Evolutionary conservation across 2,113 vertebrate species (phyloP).

Genomic region (Jaculus jaculus): DNA sequence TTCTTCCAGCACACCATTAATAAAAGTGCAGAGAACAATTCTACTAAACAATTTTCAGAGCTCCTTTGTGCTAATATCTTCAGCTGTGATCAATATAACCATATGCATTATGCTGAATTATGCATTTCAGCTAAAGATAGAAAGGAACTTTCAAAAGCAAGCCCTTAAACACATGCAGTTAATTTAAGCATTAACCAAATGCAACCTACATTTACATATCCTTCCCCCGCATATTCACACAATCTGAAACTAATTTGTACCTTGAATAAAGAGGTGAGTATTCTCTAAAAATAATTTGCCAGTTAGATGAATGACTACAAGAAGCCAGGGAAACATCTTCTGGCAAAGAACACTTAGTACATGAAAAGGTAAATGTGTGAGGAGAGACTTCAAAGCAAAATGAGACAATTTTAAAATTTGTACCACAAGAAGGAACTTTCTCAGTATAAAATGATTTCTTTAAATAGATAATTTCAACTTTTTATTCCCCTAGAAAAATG

Average conservation of each 20-base stretch:
- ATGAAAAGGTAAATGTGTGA: slow-evolving; percentile 68
- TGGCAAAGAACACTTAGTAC: slow-evolving; percentile 65
- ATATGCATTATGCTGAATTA: slow-evolving; percentile 74
- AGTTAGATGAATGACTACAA: slow-evolving; percentile 76
- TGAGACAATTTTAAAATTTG: slow-evolving; percentile 62
- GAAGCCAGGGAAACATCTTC: slow-evolving; percentile 72
- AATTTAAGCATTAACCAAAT: slow-evolving; percentile 82
- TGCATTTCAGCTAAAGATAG: slow-evolving; percentile 83
- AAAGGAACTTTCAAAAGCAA: slow-evolving; percentile 79
- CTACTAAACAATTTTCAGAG: slow-evolving; percentile 81
- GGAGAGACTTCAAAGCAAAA: slow-evolving; percentile 70
- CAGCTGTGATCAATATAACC: slow-evolving; percentile 81
- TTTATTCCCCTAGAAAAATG: slow-evolving; percentile 19
- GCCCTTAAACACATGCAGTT: slow-evolving; percentile 81
- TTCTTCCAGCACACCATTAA: slow-evolving; percentile 72
- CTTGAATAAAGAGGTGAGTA: slow-evolving; percentile 82
- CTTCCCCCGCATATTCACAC: slow-evolving; percentile 74
- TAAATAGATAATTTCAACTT: slow-evolving; percentile 47
- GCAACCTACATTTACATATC: slow-evolving; percentile 80
- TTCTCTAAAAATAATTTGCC: slow-evolving; percentile 80
- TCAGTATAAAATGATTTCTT: slow-evolving; percentile 58
- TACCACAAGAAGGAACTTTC: slow-evolving; percentile 56
- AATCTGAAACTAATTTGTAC: slow-evolving; percentile 83
- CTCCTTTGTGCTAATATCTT: slow-evolving; percentile 78
- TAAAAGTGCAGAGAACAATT: slow-evolving; percentile 77